Evolutionary conservation across 2,888 invertebrate species (phyloP).

Genomic region (Busseola fusca): DNA sequence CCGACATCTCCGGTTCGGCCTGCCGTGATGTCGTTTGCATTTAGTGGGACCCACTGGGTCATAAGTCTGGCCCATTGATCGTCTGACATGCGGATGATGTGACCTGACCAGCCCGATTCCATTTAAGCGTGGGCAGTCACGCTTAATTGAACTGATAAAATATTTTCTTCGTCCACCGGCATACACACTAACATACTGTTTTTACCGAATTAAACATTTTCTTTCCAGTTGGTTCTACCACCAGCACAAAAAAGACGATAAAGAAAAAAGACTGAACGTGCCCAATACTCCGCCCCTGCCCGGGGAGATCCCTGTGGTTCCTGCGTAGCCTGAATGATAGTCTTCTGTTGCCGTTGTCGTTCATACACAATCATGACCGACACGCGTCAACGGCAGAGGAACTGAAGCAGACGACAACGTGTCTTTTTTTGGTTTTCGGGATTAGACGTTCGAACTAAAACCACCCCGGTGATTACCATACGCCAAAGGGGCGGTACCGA

Average conservation of each 20-base stretch:
- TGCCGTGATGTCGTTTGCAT: no score
- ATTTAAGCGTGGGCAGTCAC: no score
- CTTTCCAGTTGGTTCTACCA: constrained; percentile 80
- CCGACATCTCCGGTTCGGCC: no score
- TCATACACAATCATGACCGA: neutral
- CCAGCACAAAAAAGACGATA: constrained; percentile 76
- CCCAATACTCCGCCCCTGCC: constrained; percentile 50
- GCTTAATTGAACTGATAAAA: no score
- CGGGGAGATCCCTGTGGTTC: constrained; percentile 39
- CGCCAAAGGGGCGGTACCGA: no score
- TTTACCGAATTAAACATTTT: neutral
- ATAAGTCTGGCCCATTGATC: no score
- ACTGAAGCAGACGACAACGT: neutral
- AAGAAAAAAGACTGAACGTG: constrained; percentile 71
- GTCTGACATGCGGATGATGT: no score
- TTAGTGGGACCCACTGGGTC: no score
- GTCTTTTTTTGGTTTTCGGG: no score
- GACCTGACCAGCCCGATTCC: no score
- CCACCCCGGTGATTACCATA: no score
- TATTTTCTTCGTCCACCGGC: neutral
- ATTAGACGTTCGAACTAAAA: no score
- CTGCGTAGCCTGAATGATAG: constrained; percentile 34
- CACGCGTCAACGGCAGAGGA: neutral
- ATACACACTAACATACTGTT: neutral
- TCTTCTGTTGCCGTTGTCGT: neutral